phyloP scores from a whole-genome alignment of 2,113 vertebrate genomes.

The Alligator mississippiensis region DNA sequence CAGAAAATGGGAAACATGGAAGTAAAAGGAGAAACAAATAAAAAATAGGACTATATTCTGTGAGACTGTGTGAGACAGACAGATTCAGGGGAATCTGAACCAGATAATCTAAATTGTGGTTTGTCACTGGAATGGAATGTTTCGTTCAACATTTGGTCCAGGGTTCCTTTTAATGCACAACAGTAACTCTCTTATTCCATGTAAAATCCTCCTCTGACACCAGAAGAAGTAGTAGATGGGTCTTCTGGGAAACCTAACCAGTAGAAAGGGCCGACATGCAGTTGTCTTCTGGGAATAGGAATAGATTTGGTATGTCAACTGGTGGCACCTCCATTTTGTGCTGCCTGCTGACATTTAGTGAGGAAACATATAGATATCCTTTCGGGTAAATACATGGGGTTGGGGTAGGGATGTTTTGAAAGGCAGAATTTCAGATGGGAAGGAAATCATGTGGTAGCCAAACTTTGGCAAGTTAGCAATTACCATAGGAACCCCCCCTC shows the following conservation, averaged over 20 bases:
- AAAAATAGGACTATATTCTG: neutral
- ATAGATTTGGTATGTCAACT: neutral
- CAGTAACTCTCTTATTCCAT: neutral
- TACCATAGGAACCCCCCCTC: neutral
- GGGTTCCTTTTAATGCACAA: neutral
- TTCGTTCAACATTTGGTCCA: neutral
- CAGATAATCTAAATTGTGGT: neutral
- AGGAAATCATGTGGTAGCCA: slow-evolving; percentile 27
- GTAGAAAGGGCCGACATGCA: neutral
- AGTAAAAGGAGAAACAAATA: neutral
- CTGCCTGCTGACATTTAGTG: neutral
- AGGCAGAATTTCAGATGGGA: slow-evolving; percentile 54
- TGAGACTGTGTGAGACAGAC: neutral
- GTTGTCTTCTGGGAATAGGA: neutral
- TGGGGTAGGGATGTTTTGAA: slow-evolving; percentile 46
- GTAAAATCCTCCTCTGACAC: neutral
- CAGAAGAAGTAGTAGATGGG: neutral
- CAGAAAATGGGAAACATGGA: neutral
- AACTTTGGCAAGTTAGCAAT: slow-evolving; percentile 46
- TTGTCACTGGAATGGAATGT: neutral
- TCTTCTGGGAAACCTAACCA: neutral
- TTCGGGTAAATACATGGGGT: slow-evolving; percentile 24
- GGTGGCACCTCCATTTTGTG: neutral
- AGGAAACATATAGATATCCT: neutral
- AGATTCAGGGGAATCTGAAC: neutral